Conservation (phyloP, 2,888 invertebrate genomes). For the Agrenia bidenticulata region DNA sequence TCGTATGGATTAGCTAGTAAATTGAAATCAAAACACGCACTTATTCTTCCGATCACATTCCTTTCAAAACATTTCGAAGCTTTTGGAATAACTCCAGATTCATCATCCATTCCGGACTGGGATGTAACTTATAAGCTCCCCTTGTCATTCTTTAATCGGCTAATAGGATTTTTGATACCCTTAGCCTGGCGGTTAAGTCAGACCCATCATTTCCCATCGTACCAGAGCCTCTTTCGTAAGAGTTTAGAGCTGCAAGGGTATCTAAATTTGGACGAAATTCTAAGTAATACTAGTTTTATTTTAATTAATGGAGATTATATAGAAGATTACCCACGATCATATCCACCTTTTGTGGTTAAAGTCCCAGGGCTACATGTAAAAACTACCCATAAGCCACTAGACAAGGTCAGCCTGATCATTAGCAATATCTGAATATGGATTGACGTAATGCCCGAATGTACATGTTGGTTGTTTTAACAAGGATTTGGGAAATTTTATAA, state of each 20-base stretch:
- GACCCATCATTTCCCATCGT: neutral
- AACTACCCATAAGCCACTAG: neutral
- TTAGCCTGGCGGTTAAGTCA: neutral
- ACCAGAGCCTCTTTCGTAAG: neutral
- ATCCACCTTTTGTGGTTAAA: slow-evolving; percentile 11
- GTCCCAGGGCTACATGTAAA: slow-evolving; percentile 9
- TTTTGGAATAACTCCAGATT: slow-evolving; percentile 25
- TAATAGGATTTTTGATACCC: neutral
- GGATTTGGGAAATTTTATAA: slow-evolving; percentile 31
- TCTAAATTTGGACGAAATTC: slow-evolving; percentile 1
- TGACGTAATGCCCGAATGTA: too few species aligned
- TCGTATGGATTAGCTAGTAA: slow-evolving; percentile 24
- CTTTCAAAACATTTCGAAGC: slow-evolving; percentile 21
- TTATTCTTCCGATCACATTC: slow-evolving; percentile 26
- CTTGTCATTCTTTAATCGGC: neutral
- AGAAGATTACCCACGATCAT: slow-evolving; percentile 9
- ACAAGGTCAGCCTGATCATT: neutral
- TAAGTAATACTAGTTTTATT: slow-evolving; percentile 1
- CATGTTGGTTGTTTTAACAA: too few species aligned
- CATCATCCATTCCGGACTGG: slow-evolving; percentile 27
- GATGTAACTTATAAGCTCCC: neutral
- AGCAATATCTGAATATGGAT: too few species aligned
- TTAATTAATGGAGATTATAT: slow-evolving; percentile 12
- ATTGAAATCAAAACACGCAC: slow-evolving; percentile 23
- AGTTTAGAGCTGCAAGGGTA: neutral